Evolutionary conservation across 2,888 invertebrate genomes (phyloP), one percentile per base, ranked within the genome.

Genomic region (Psococerastis gibbosa): DNA sequence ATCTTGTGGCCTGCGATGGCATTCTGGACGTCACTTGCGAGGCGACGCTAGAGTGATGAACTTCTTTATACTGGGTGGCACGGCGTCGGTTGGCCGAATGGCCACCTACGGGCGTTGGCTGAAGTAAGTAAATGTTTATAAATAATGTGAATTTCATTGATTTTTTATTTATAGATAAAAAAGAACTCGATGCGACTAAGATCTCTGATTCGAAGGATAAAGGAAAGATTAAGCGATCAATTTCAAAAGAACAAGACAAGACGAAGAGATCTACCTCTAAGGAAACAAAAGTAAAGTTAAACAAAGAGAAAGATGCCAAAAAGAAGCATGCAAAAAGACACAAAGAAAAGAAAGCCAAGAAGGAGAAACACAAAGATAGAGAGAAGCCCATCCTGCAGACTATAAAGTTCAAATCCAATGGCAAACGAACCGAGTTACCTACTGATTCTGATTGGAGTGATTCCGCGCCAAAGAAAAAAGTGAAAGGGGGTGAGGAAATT

Each of bases 381-480:
- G 69, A 63, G 57, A 57, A 60, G 35, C 64, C 57, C 45, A 67
- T 16, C 18, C n/a, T 22, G n/a, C n/a, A n/a, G n/a, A n/a, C n/a
- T n/a, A n/a, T n/a, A 31, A 45, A 44, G 22, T 42, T 31, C 1
- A 45, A 43, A 41, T 43, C 35, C 15, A 34, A 43, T 20, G 42
- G 33, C 34, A 42, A 43, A 32, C 35, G 32, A 17, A 35, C 35
- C 32, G 38, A 32, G 9, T 41, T 41, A 23, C 22, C 62, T 33
- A 57, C 60, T 49, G 65, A 62, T 11, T 17, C 5, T 4, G 17
- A 17, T 5, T 5, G 20, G 6, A 20, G 20, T n/a, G 38, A 38
- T 38, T 15, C 20, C 15, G 11, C 20, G 13, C 18, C 6, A 5
- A 32, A 46, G 18, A 27, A 34, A 22, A 43, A 46, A 41, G 33